Evolutionary conservation across 1,140 invertebrate species (phyloP), one percentile per base, ranked within the genome.

Genomic region (Olivierus martensii): DNA sequence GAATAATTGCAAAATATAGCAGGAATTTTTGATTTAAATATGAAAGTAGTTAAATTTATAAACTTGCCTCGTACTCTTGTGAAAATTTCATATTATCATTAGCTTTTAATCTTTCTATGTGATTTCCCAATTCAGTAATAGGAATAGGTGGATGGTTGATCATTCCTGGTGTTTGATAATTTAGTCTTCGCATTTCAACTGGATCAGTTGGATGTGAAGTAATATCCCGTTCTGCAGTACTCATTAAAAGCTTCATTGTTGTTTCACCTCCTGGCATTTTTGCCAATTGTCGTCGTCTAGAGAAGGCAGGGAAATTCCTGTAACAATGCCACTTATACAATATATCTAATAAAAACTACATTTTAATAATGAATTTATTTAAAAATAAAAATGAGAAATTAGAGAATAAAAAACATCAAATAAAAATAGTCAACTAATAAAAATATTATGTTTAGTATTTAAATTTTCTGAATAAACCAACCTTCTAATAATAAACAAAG

Each of bases 61-160:
- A 22, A 6, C 9, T 17, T 45, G 55, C 57, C 53, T 94, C 88
- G 65, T 93, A 93, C 67, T 93, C 89, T 67, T 93, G 87, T 34
- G 87, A 91, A 70, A 99, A 99, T 69, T 95, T 93, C 12, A 89
- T 75, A 77, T 98, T 98, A 72, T 98, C 94, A 64, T 93, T 95
- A 34, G 84, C 76, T 74, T 98, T 98, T 5, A 99, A 77, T 58
- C 83, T 77, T 54, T 99, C 94, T 51, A 99, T 96, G 66, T 99
- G 93, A 68, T 92, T 87, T 7, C 82, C 77, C 6, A 99, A 77
- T 67, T 97, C 89, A 14, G 82, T 81, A 46, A 99, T 85, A 1
- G 91, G 84, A 60, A 99, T 96, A 3, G 96, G 93, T 11, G 93
- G 93, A 75, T 98, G 93, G 18, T 84, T 88, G 22, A 90, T 86